A percentile compares a stretch with the other conserved stretches of the same genome.
Conservation (phyloP, 2,797 vertebrate species). For the Apodemus agrarius region DNA sequence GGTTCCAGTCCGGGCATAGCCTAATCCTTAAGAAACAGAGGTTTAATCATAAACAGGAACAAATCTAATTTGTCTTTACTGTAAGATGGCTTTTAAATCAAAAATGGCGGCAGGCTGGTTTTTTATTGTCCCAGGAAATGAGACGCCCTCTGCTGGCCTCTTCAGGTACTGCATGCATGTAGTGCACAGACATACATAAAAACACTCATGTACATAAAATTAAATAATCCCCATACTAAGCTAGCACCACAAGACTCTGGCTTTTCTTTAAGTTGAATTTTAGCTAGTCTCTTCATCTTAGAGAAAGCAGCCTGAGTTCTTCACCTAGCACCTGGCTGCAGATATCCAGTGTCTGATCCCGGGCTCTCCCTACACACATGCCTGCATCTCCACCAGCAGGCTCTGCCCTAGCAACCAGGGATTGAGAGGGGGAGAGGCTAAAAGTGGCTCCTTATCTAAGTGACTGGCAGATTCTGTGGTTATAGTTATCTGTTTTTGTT, state of each 20-base stretch:
- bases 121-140: neutral
- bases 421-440: neutral
- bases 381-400: neutral
- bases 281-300: no score
- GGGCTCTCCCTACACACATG: accelerated
- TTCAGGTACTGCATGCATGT: neutral
- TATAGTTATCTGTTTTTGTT: neutral
- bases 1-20: neutral
- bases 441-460: neutral
- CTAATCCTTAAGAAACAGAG: neutral
- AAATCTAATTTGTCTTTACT: neutral
- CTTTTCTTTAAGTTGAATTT: accelerated
- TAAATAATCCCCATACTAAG: neutral
- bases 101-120: neutral
- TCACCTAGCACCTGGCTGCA: no score
- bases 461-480: neutral
- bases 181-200: neutral
- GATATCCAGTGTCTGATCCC: neutral
- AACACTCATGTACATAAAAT: neutral
- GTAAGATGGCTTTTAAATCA: neutral
- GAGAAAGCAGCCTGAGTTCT: neutral
- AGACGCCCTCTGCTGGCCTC: neutral
- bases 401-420: neutral
- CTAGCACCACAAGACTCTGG: accelerated
- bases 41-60: neutral